Base-by-base conservation (phyloP, 2,888 invertebrate genomes). In the Biston stratarius region DNA sequence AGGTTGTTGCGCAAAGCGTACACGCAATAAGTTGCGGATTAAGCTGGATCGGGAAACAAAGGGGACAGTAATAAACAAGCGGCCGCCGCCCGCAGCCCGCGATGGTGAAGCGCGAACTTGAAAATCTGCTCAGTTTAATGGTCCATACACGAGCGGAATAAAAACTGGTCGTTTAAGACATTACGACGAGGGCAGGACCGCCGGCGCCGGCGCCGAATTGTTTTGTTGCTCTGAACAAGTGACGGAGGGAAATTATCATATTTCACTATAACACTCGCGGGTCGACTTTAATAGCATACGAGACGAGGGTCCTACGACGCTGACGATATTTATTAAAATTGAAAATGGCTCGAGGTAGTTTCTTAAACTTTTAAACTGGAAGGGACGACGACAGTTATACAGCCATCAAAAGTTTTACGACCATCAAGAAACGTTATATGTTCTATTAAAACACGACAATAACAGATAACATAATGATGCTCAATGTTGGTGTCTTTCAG, bases 181-280 rank as follows among this genome's bases (percentile, higher is more conserved):
- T 77, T 80, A 80, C 76, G 79, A 77, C 75, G 77, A 72, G 76
- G 77, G 78, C 84, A 87, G 86, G 89, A 85, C 86, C 87, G 87
- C 86, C 83, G 91, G 91, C 91, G 90, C 91, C 91, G 75, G 67
- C 56, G 60, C 79, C 76, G 78, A 78, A 69, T 80, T 76, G 80
- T 84, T 83, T 83, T 82, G 82, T 85, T 84, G 81, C 78, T 77
- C 78, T 55, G 72, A 73, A 74, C 81, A 81, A 83, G 83, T 83
- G 81, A 83, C 77, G 80, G 74, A 70, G 76, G 78, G 77, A 85
- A 86, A 89, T 89, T 87, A 90, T 86, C 88, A 90, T 90, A 90
- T 88, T 88, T 90, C 87, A 90, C 83, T 83, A 78, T 80, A 82
- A 84, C 90, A 89, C 86, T 83, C 80, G 80, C 80, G 9, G 79